These are phyloP conservation scores for Agrilus planipennis DNA, from an alignment of 1,140 invertebrate species.

Conservation along the genomic window DNA sequence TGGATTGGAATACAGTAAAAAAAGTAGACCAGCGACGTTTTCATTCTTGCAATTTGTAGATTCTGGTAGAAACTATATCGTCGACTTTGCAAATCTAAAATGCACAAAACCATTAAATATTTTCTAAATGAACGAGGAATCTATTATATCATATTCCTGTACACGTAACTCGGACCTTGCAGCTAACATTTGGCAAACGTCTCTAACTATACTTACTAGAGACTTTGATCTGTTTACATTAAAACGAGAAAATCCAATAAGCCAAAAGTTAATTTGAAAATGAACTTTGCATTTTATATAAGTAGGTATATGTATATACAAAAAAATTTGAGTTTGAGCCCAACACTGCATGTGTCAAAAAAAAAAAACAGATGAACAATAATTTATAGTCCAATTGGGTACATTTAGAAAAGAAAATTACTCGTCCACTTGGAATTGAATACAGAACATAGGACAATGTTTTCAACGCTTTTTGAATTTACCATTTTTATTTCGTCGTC, in stretches of 20 bases:
- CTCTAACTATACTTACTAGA: no score
- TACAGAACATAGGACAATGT: not conserved
- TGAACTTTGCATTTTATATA: not conserved
- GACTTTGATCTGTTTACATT: no score
- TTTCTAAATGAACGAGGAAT: no score
- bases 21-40: no score
- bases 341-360: not conserved
- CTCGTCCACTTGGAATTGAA: not conserved
- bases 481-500: constrained; percentile 61
- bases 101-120: constrained; percentile 15
- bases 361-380: not conserved
- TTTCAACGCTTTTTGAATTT: constrained; percentile 11
- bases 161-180: not conserved
- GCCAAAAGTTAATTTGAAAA: constrained; percentile 2
- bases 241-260: no score
- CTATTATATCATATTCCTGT: not conserved
- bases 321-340: no score
- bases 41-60: constrained; percentile 32
- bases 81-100: constrained; percentile 47
- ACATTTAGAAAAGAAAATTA: constrained; percentile 4
- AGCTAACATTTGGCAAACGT: no score
- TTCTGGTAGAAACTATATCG: constrained; percentile 46
- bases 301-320: constrained; percentile 2
- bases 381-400: constrained; percentile 2
- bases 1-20: no score